Evolutionary conservation across 1,140 invertebrate genomes (phyloP).

Genomic region (Zophobas atratus): DNA sequence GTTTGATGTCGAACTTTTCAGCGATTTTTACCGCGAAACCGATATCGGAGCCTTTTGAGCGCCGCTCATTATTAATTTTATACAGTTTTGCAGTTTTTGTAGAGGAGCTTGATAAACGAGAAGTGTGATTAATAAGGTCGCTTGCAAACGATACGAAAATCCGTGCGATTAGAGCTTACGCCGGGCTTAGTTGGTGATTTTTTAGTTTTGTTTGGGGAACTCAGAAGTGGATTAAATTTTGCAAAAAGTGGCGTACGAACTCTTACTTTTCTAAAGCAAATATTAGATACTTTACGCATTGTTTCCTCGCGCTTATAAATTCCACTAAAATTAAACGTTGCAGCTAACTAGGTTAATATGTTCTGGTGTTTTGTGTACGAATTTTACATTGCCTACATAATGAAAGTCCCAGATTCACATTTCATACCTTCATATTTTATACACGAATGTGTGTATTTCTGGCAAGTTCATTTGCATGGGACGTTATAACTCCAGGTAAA

Average conservation of each 20-base stretch:
- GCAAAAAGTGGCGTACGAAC: not conserved
- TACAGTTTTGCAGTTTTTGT: too few relatives aligned
- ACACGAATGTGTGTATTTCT: conserved; percentile 41
- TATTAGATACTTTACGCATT: conserved; percentile 29
- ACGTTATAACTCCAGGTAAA: conserved; percentile 26
- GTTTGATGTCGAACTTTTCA: conserved; percentile 1
- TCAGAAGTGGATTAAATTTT: too few relatives aligned
- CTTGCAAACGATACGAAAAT: too few relatives aligned
- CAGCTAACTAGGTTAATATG: conserved; percentile 41
- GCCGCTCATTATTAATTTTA: too few relatives aligned
- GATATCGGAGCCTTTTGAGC: not conserved
- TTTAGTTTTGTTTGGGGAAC: too few relatives aligned
- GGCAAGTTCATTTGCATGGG: conserved; percentile 33
- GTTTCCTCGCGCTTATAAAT: conserved; percentile 28
- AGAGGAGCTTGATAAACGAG: too few relatives aligned
- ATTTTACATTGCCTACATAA: conserved; percentile 42
- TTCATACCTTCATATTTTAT: conserved; percentile 43
- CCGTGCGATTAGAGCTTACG: too few relatives aligned
- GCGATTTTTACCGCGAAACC: not conserved
- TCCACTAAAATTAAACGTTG: conserved; percentile 39
- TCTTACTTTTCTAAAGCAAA: not conserved
- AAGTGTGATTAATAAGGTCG: too few relatives aligned
- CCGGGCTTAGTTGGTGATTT: too few relatives aligned
- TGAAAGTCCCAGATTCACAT: conserved; percentile 40
- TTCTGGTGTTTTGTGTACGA: conserved; percentile 40